Conservation (phyloP, 1,140 invertebrate genomes). For the Procambarus virginalis region DNA sequence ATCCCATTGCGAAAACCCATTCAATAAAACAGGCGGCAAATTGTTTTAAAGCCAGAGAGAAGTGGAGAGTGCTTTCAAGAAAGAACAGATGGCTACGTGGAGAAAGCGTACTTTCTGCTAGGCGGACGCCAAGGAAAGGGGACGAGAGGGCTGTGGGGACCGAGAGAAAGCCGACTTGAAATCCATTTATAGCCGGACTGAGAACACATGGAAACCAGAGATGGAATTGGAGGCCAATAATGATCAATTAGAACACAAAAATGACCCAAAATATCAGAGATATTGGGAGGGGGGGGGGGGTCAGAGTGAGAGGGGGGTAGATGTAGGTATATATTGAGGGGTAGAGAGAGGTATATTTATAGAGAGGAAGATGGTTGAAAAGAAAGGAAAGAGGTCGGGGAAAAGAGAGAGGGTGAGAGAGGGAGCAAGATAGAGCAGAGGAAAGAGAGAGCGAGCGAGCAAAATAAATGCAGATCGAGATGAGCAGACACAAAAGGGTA, state of each 20-base stretch:
- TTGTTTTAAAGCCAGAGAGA: too few species aligned
- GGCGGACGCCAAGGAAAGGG: neutral
- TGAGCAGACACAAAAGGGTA: neutral
- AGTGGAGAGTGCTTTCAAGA: too few species aligned
- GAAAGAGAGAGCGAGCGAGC: conserved; percentile 8
- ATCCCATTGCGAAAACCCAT: too few species aligned
- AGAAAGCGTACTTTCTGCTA: too few species aligned
- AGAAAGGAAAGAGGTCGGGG: conserved; percentile 16
- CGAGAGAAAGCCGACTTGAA: neutral
- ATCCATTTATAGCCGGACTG: neutral
- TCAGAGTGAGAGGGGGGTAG: neutral
- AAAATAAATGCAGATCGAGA: neutral
- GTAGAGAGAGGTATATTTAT: neutral
- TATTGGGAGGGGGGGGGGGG: neutral
- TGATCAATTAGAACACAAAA: neutral
- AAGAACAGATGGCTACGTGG: too few species aligned
- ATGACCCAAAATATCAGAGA: neutral
- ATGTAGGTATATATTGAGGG: neutral
- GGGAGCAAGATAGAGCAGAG: neutral
- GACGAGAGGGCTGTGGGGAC: neutral
- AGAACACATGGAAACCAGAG: neutral
- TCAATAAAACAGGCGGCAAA: neutral
- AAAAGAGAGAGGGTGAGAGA: conserved; percentile 30
- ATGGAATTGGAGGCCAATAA: neutral
- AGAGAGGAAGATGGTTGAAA: conserved; percentile 10